Evolutionary conservation across 2,797 vertebrate genomes (phyloP).

Genomic region (Psittacula echo): DNA sequence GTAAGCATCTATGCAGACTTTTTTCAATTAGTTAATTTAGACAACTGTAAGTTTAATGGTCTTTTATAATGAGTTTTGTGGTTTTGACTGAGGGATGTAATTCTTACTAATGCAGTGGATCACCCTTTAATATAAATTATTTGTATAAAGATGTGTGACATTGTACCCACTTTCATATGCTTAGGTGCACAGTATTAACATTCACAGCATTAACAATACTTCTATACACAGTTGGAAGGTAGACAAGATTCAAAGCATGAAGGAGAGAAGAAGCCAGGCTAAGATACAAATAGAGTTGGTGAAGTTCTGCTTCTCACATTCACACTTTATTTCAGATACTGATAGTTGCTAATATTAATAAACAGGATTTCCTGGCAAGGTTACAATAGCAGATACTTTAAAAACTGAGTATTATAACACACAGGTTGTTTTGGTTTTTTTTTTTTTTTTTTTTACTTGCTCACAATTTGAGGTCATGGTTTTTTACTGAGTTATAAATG

Average conservation of each 20-base stretch:
- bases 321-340: not conserved
- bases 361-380: not conserved
- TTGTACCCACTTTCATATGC: not conserved
- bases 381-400: not conserved
- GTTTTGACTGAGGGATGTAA: not conserved
- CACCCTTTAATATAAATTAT: not conserved
- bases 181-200: not conserved
- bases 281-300: not conserved
- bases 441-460: not conserved
- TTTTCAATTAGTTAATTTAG: not conserved
- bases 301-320: not conserved
- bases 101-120: not conserved
- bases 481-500: constrained; percentile 78
- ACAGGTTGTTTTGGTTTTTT: not conserved
- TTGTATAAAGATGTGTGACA: not conserved
- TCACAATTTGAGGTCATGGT: constrained; percentile 79
- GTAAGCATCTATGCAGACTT: not conserved
- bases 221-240: not conserved
- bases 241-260: not conserved
- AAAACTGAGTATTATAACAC: not conserved
- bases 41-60: not conserved
- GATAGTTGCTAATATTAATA: not conserved
- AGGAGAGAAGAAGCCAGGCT: not conserved
- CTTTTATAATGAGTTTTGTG: not conserved
- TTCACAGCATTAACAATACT: not conserved